Base-by-base conservation (phyloP, 2,888 invertebrate species). In the Gortyna flavago region DNA sequence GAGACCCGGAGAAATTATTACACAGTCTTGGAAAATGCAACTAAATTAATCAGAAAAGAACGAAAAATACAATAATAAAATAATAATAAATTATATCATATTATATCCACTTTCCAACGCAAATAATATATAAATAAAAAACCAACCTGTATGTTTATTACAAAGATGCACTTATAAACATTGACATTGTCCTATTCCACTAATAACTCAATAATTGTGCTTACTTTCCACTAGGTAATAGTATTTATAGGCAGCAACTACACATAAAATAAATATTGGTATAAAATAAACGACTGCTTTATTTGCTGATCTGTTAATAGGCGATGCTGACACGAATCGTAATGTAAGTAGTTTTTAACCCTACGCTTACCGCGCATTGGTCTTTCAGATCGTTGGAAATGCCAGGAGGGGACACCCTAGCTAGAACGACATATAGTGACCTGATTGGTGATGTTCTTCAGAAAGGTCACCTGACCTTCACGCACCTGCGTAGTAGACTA, bases 211-310 rank as follows among this genome's bases (percentile, higher is more conserved):
- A n/a, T n/a, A 25, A 21, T n/a, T 67, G 9, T 35, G n/a, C 44
- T 35, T 6, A 44, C 67, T 18, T 21, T 35, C 21, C 29, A 38
- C 29, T 29, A 29, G 13, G 29, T 32, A n/a, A 61, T 25, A 13
- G 29, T 65, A 78, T 57, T 8, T 76, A 67, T 78, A 66, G 29
- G 21, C 41, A 65, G 29, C 21, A 21, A 6, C 18, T 11, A 51
- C n/a, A 44, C 35, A 57, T 18, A 67, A 78, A 66, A 76, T 57
- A 54, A 76, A 57, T 57, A 78, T 57, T 78, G 18, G 78, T 29
- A 78, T 21, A 1, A 6, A 6, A 35, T 18, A 77, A 13, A 65
- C n/a, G 5, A n/a, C 35, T 13, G 8, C 13, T 44, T 5, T 54
- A 64, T 76, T 76, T 76, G 54, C 54, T 54, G 8, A 66, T 67